These are phyloP conservation scores for Drosophila simulans DNA, from an alignment of 1,140 invertebrate genomes.

Conservation along the genomic window DNA sequence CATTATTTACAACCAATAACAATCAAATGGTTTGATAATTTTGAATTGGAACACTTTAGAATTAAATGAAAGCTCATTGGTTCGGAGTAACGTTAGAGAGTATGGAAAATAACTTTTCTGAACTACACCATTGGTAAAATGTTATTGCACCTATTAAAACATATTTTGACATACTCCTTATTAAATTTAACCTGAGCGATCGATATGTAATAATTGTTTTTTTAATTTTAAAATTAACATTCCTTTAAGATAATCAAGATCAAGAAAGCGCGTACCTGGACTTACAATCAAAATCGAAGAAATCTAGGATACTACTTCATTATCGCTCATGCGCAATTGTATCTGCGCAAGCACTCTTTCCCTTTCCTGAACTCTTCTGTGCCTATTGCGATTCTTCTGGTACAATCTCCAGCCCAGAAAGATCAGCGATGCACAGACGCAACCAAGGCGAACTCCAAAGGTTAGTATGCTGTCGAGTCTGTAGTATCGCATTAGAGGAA, in stretches of 20 bases:
- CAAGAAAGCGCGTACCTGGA: background rate
- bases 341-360: background rate
- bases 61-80: background rate
- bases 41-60: background rate
- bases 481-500: slow-evolving; percentile 44
- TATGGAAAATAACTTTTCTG: background rate
- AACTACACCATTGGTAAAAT: too few relatives aligned
- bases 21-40: background rate
- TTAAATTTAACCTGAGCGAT: too few relatives aligned
- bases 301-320: background rate
- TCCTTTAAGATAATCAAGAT: background rate
- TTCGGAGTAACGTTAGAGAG: background rate
- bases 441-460: slow-evolving; percentile 17
- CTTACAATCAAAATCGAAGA: background rate
- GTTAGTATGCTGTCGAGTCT: slow-evolving; percentile 16
- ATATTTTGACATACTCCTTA: too few relatives aligned
- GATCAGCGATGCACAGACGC: slow-evolving; percentile 7
- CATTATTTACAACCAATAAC: background rate
- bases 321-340: background rate
- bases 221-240: too few relatives aligned
- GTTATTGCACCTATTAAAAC: too few relatives aligned
- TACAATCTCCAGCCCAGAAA: slow-evolving; percentile 9
- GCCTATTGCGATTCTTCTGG: background rate
- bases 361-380: background rate
- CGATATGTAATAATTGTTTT: too few relatives aligned